Conservation (phyloP, 2,888 invertebrate species). For the Loripinus fragilis region DNA sequence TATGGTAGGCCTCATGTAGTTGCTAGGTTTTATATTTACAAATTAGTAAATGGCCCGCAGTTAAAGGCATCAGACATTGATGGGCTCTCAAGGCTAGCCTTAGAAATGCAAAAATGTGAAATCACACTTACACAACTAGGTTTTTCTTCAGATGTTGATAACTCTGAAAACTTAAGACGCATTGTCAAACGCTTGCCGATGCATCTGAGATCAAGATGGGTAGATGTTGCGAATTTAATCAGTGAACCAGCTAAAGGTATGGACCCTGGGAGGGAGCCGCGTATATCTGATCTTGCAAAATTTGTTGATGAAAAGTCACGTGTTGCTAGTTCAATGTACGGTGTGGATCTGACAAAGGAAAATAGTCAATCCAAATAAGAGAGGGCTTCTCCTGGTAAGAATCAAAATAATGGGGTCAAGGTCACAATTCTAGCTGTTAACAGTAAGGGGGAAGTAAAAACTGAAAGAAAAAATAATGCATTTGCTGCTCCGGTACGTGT, state of each 20-base stretch:
- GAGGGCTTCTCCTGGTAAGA: background rate
- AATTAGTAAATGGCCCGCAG: conserved; percentile 23
- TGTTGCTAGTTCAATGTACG: too few species aligned
- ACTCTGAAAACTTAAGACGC: conserved; percentile 31
- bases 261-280: conserved; percentile 33
- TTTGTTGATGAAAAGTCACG: conserved; percentile 35
- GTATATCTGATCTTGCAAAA: conserved; percentile 33
- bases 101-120: conserved; percentile 42
- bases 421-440: background rate
- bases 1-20: conserved; percentile 31
- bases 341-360: conserved; percentile 1
- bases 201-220: conserved; percentile 37
- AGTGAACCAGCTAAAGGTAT: conserved; percentile 9
- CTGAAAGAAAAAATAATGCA: conserved; percentile 23
- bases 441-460: background rate
- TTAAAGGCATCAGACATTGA: conserved; percentile 19
- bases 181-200: conserved; percentile 38
- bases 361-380: background rate
- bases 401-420: background rate
- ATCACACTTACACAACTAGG: conserved; percentile 33
- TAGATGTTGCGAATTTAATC: conserved; percentile 32
- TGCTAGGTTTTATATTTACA: conserved; percentile 32
- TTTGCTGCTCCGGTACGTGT: conserved; percentile 38
- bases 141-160: conserved; percentile 33
- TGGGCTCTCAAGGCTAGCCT: conserved; percentile 24